Base-by-base conservation (phyloP, 2,797 vertebrate species). In the Microtus agrestis region DNA sequence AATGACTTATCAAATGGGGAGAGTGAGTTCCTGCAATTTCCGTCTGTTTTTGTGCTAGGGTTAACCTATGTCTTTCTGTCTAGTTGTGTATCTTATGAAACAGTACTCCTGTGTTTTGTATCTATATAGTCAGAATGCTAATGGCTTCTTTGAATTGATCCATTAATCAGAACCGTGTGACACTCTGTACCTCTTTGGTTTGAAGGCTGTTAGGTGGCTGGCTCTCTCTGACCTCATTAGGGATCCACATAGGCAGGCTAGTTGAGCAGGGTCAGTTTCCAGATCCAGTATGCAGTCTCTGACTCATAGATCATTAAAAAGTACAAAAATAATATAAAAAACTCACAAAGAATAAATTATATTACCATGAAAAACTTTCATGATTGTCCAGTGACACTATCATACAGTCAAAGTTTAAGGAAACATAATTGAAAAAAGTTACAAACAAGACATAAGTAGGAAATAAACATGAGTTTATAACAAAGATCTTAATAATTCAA, bases 381-480 rank as follows among this genome's bases (percentile, higher is more conserved):
- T 86, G 40, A 8, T n/a, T 69, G 17, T 89, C 27, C 74, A 46
- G 31, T 34, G 34, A 61, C 1, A 31, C 19, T 31, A 80, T 31
- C n/a, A 3, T 71, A 27, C 51, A 10, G 1, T 43, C 15, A 54
- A 46, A 8, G 48, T 74, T 46, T 40, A 37, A 63, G 51, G 31
- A 63, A 82, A 61, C 11, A 65, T 59, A 46, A 79, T 87, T 54
- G 51, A 79, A 85, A 23, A 34, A 94, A 94, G 27, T 80, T 93
- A 48, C 6, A 15, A 54, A 74, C 37, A 40, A 85, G 0, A 85
- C 31, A 12, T 37, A 74, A 54, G 3, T 89, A 80, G 23, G 7
- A 93, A 76, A 92, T 61, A 80, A 79, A 8, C 14, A 73, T 61
- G 63, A 37, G 43, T 81, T n/a, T 54, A 87, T 54, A 73, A n/a